Conservation (phyloP, 2,888 invertebrate species). For the Pyrocoelia pectoralis region DNA sequence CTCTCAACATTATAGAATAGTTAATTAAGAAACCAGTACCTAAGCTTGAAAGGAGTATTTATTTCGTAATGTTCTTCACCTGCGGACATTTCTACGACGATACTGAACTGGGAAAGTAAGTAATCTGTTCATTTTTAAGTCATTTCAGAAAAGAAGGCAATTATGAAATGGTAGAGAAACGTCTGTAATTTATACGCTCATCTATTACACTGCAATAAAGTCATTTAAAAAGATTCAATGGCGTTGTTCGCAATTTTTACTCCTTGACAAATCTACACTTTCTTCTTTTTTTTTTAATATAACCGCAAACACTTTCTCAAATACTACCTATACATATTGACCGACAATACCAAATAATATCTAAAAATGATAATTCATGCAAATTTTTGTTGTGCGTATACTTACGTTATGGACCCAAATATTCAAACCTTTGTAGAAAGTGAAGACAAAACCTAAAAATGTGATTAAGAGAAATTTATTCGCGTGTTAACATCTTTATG, state of each 20-base stretch:
- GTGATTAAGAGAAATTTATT: constrained; percentile 8
- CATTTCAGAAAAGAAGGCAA: not conserved
- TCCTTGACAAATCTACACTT: not conserved
- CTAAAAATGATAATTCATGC: too few species aligned
- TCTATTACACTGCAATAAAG: not conserved
- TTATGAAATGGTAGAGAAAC: not conserved
- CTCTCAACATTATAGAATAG: not conserved
- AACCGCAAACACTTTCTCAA: not conserved
- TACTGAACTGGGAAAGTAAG: not conserved
- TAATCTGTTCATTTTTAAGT: not conserved
- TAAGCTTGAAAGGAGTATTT: not conserved
- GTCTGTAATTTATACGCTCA: not conserved
- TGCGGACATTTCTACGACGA: not conserved
- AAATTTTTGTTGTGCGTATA: too few species aligned
- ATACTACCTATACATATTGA: not conserved
- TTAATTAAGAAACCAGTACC: not conserved
- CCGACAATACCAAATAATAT: too few species aligned
- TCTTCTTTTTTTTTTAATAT: not conserved
- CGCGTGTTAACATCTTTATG: not conserved
- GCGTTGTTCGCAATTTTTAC: not conserved
- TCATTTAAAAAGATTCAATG: not conserved
- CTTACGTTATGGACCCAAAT: not conserved
- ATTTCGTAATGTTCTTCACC: not conserved
- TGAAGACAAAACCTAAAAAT: not conserved
- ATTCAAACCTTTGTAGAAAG: constrained; percentile 3